Evolutionary conservation across 2,888 invertebrate species (phyloP), one percentile per base, ranked within the genome.

Genomic region (Noctua comes): DNA sequence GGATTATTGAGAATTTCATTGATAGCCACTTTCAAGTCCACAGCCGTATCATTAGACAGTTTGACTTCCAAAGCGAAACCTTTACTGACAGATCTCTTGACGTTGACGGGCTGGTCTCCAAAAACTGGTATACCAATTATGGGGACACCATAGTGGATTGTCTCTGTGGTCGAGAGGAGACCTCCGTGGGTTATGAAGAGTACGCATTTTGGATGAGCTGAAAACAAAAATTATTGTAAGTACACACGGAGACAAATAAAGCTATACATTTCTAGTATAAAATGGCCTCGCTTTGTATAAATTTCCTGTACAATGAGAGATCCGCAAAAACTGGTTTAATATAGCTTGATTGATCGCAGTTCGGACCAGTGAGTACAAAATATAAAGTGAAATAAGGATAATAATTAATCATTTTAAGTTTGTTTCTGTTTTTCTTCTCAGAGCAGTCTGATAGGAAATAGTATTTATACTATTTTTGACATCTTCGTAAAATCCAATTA

Each of bases 111-210:
- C 86, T 96, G 96, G 75, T 96, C 96, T 16, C 87, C 94, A 57
- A 93, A 95, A 0, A 93, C 92, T 13, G 96, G 95, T 40, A 96
- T 91, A 0, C 94, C 95, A 21, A 95, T 92, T 36, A 93, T 88
- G 0, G 96, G 96, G 0, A 92, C 92, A 1, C 92, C 95, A 51
- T 88, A 94, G 77, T 94, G 90, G 11, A 95, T 86, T 0, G 94
- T 84, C 78, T 95, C 96, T 0, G 91, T 93, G 0, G 91, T 93
- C 0, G 95, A 96, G 0, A 95, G 88, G 0, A 94, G 88, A n/a
- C 96, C 96, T 2, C 96, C 95, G 54, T 96, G 95, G 0, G 95
- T 94, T 66, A 96, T 94, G 83, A 96, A 95, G 0, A 95, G 88
- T 0, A 92, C 64, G 78, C 93, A 94, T 77, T 95, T 96, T 2